Evolutionary conservation across 2,888 invertebrate species (phyloP).

Genomic region (Ochropleura leucogaster): DNA sequence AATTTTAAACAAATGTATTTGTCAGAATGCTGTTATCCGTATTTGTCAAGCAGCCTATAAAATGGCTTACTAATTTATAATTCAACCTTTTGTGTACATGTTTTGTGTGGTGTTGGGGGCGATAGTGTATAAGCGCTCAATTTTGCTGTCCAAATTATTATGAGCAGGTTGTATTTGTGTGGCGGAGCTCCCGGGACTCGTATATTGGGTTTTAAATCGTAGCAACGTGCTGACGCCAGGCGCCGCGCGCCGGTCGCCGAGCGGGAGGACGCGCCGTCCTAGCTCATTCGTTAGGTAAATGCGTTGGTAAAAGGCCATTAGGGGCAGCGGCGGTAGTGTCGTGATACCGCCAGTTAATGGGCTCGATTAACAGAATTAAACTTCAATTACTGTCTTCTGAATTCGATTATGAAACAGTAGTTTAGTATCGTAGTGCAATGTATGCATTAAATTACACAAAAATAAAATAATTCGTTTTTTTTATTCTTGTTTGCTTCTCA

Average conservation of each 20-base stretch:
- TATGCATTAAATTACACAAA: not conserved
- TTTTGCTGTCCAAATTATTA: constrained; percentile 45
- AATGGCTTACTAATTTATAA: constrained; percentile 11
- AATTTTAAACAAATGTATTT: constrained; percentile 54
- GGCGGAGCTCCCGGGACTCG: constrained; percentile 45
- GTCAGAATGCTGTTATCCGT: constrained; percentile 26
- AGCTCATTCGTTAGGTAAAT: constrained; percentile 69
- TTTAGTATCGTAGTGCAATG: not conserved
- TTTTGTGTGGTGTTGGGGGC: constrained; percentile 19
- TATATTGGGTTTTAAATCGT: constrained; percentile 66
- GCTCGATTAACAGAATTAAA: constrained; percentile 74
- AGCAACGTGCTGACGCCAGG: constrained; percentile 59
- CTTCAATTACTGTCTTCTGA: constrained; percentile 67
- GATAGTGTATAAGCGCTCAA: constrained; percentile 27
- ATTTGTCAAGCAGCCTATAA: constrained; percentile 31
- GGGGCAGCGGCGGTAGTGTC: constrained; percentile 65
- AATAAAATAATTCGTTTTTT: not conserved
- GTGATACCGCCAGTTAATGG: constrained; percentile 72
- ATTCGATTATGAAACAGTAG: constrained; percentile 47
- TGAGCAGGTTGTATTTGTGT: constrained; percentile 43
- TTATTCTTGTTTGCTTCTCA: constrained; percentile 31
- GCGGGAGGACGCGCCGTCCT: constrained; percentile 47
- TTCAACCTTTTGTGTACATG: constrained; percentile 7
- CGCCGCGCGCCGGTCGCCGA: constrained; percentile 22
- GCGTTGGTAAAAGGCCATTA: constrained; percentile 72